Percentiles rank a stretch among this genome's conserved stretches.
These are phyloP conservation scores for Hydrocynus forskahlii DNA, from an alignment of 2,797 vertebrate species.

Conservation along the genomic window DNA sequence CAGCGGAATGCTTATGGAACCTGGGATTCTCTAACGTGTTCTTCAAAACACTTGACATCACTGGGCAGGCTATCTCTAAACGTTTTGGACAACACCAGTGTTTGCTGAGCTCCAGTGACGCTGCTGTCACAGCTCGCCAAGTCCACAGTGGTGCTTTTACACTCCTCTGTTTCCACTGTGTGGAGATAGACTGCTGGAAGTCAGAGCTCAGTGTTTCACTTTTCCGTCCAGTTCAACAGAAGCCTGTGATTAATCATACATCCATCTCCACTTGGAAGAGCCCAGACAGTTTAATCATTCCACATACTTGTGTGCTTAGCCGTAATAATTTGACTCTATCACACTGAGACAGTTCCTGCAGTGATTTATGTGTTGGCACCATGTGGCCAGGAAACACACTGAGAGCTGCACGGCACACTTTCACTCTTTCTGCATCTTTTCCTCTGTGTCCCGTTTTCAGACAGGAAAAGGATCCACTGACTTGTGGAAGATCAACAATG, in stretches of 20 bases:
- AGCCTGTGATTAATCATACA: constrained; percentile 59
- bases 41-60: constrained; percentile 4
- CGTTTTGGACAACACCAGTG: constrained; percentile 24
- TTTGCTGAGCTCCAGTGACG: constrained; percentile 16
- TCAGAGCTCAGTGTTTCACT: constrained; percentile 50
- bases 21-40: neutral
- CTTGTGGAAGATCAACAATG: constrained; percentile 8
- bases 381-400: constrained; percentile 38
- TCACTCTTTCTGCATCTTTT: constrained; percentile 23
- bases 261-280: constrained; percentile 58
- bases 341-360: constrained; percentile 71
- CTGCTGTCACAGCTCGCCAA: neutral
- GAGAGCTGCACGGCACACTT: constrained; percentile 23
- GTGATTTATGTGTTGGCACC: constrained; percentile 71
- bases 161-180: constrained; percentile 52
- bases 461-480: constrained; percentile 25
- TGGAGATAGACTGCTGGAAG: constrained; percentile 41
- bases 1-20: neutral
- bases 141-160: constrained; percentile 31
- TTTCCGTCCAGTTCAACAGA: constrained; percentile 56
- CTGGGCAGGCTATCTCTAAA: constrained; percentile 9
- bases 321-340: constrained; percentile 79
- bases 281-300: constrained; percentile 76
- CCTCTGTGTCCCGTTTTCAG: constrained; percentile 6
- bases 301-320: constrained; percentile 75